Evolutionary conservation across 1,140 invertebrate species (phyloP), one percentile per base, ranked within the genome.

Genomic region (Zaprionus vittiger): DNA sequence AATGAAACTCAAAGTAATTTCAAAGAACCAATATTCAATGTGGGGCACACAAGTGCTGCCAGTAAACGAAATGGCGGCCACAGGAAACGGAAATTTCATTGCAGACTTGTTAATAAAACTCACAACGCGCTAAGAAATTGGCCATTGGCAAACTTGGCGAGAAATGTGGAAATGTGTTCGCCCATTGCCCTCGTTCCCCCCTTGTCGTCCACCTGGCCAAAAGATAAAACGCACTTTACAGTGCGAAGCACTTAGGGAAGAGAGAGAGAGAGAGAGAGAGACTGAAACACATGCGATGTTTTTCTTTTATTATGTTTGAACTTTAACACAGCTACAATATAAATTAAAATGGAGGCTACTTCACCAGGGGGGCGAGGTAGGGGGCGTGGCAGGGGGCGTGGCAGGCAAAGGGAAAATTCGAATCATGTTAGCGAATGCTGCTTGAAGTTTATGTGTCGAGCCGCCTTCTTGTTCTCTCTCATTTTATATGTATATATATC

Each of bases 291-390:
- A 80, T 86, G 77, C 73, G 65, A 59, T 67, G 62, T 71, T 79
- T 76, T 76, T 76, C 72, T 86, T 90, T 90, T 89, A 89, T 89
- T 89, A 81, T 90, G 73, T 82, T 69, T 89, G 84, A 81, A 84
- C 84, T 79, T 89, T 90, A 81, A 84, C 85, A 89, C 61, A 77
- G 84, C 85, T 79, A 84, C 85, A 89, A 90, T 89, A 89, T 89
- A 85, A 89, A 89, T 90, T 89, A 89, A 89, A 89, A 89, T 89
- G 85, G 85, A 76, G 77, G 64, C 63, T 81, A 84, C 81, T 90
- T 34, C 67, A 54, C 7, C 31, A 34, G 9, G 41, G 52, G 68
- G 24, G 31, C 15, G 37, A 56, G 60, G 34, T 24, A 52, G 22
- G 5, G 22, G 0, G 56, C 20, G 7, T 17, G 66, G 55, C 38